phyloP scores from a whole-genome alignment of 2,888 invertebrate species.

The Tholera decimalis region DNA sequence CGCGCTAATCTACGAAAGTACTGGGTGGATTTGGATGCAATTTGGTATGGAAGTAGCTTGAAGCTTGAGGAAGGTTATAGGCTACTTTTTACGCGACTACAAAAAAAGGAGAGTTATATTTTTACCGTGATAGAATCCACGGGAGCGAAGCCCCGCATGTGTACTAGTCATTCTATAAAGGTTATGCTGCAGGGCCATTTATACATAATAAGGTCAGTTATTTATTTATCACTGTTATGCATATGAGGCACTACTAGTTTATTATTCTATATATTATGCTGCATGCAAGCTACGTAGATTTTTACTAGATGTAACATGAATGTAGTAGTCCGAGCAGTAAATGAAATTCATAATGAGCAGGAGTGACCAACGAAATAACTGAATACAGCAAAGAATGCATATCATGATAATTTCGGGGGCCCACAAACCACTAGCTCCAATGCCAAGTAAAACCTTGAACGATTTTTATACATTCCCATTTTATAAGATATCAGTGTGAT shows the following conservation, averaged over 20 bases:
- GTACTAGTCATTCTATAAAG: neutral
- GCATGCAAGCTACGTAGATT: neutral
- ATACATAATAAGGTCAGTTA: neutral
- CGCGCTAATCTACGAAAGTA: no score
- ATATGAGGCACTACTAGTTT: neutral
- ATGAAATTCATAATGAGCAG: neutral
- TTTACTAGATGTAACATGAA: neutral
- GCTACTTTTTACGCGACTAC: no score
- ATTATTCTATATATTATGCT: no score
- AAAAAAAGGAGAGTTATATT: no score
- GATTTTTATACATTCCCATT: no score
- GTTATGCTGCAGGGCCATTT: neutral
- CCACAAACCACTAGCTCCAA: neutral
- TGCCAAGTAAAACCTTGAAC: neutral
- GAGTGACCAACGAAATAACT: neutral
- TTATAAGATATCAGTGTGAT: neutral
- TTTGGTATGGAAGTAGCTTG: no score
- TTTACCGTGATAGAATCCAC: no score
- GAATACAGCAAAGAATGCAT: no score
- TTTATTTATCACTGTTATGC: neutral
- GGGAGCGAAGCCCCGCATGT: no score
- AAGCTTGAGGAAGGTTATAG: no score
- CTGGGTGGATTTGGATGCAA: no score
- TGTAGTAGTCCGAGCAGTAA: neutral
- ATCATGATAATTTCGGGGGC: neutral